A percentile compares a stretch with the other conserved stretches of the same genome.
phyloP scores from a whole-genome alignment of 2,797 vertebrate species.

The Chaetodon trifasciatus region DNA sequence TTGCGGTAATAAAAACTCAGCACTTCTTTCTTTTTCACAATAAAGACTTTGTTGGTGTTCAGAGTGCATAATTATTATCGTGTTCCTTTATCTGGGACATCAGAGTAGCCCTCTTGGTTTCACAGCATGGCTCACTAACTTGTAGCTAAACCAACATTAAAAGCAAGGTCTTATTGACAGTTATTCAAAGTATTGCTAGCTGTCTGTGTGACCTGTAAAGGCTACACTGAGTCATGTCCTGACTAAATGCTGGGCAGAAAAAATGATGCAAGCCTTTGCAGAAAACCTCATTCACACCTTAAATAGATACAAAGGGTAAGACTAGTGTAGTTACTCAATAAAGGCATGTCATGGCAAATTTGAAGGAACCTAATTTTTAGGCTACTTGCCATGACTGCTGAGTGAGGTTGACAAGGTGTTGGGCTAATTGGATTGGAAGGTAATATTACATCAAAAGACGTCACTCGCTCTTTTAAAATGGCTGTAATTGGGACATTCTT shows the following conservation, averaged over 20 bases:
- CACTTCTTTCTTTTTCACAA: conserved; percentile 6
- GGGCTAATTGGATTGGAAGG: conserved; percentile 88
- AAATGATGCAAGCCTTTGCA: background rate
- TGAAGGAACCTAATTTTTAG: conserved; percentile 34
- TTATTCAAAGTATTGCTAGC: background rate
- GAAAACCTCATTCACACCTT: background rate
- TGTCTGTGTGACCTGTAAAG: background rate
- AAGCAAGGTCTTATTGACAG: background rate
- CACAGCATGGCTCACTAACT: background rate
- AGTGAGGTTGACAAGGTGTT: conserved; percentile 83
- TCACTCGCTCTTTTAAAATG: conserved; percentile 89
- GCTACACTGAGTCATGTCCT: background rate
- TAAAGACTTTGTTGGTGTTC: background rate
- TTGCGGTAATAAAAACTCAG: background rate
- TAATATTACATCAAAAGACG: conserved; percentile 91
- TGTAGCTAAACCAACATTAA: background rate
- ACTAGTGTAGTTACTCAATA: conserved; percentile 6
- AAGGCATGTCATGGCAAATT: background rate
- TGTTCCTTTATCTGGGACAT: background rate
- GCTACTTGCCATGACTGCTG: conserved; percentile 58
- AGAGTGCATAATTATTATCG: background rate
- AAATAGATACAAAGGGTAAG: background rate
- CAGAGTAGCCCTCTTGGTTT: background rate
- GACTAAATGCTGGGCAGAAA: background rate
- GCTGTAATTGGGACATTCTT: conserved; percentile 89